phyloP scores from a whole-genome alignment of 1,140 invertebrate species.

The Oscheius sp. region DNA sequence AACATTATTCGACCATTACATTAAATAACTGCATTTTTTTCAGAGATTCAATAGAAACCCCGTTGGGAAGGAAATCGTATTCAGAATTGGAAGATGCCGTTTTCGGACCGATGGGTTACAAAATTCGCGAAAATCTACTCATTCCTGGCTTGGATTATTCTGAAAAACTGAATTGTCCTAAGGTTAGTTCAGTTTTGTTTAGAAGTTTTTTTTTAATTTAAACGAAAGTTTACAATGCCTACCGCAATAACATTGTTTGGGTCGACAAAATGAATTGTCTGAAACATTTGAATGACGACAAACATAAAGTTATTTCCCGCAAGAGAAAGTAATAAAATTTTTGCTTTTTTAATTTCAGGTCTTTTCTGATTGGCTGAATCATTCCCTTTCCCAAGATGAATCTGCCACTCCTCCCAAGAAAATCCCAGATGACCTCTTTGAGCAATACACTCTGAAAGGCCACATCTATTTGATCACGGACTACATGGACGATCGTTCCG shows the following conservation, averaged over 20 bases:
- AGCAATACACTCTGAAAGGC: neutral
- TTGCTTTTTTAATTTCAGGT: too few relatives aligned
- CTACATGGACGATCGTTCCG: slow-evolving; percentile 7
- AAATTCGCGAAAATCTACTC: neutral
- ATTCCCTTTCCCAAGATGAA: neutral
- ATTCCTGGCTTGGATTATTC: neutral
- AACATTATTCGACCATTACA: too few relatives aligned
- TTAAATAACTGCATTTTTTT: too few relatives aligned
- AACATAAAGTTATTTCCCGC: too few relatives aligned
- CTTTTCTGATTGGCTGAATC: neutral
- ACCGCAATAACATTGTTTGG: neutral
- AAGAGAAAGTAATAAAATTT: too few relatives aligned
- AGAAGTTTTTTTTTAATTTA: neutral
- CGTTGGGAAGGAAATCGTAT: too few relatives aligned
- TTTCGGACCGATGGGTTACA: neutral
- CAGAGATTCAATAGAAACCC: too few relatives aligned
- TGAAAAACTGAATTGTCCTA: neutral
- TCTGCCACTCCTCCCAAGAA: neutral
- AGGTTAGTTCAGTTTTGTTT: neutral
- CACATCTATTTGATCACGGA: neutral
- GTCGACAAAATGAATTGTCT: neutral
- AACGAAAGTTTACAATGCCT: neutral
- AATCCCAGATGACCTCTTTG: neutral
- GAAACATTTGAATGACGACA: neutral
- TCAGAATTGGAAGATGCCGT: neutral